Conservation (phyloP, 2,888 invertebrate genomes). For the Rhingia rostrata region DNA sequence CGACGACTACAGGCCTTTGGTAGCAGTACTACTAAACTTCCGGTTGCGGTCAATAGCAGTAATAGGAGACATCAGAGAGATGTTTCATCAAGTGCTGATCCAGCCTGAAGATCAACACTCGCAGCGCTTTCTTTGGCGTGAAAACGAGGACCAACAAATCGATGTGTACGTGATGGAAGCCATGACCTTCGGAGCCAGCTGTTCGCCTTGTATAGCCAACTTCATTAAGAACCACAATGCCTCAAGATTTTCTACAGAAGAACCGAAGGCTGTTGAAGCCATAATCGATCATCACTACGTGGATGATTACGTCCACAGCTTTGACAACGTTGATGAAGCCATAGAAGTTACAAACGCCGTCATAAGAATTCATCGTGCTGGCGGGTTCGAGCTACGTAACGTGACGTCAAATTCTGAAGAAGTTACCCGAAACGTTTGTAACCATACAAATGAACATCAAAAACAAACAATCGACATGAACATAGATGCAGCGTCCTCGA, state of each 20-base stretch:
- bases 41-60: constrained; percentile 77
- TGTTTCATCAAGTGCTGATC: constrained; percentile 41
- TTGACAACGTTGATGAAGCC: constrained; percentile 77
- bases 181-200: constrained; percentile 74
- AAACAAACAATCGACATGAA: not conserved
- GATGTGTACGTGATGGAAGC: constrained; percentile 70
- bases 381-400: constrained; percentile 11
- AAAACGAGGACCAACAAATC: constrained; percentile 1
- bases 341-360: too few relatives aligned
- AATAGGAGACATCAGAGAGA: constrained; percentile 75
- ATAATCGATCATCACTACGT: constrained; percentile 55
- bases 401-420: constrained; percentile 7
- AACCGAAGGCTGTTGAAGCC: constrained; percentile 51
- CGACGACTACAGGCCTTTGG: constrained; percentile 77
- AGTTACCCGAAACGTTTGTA: not conserved
- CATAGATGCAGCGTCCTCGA: not conserved
- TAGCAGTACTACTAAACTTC: constrained; percentile 79
- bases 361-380: constrained; percentile 10
- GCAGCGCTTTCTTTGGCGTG: constrained; percentile 77
- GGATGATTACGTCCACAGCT: constrained; percentile 37
- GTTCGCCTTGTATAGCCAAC: constrained; percentile 41
- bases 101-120: constrained; percentile 75
- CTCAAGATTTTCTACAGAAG: constrained; percentile 19
- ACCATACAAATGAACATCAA: not conserved
- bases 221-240: constrained; percentile 60